Evolutionary conservation across 2,797 vertebrate genomes (phyloP).

Genomic region (Parauchenoglanis punctatus): DNA sequence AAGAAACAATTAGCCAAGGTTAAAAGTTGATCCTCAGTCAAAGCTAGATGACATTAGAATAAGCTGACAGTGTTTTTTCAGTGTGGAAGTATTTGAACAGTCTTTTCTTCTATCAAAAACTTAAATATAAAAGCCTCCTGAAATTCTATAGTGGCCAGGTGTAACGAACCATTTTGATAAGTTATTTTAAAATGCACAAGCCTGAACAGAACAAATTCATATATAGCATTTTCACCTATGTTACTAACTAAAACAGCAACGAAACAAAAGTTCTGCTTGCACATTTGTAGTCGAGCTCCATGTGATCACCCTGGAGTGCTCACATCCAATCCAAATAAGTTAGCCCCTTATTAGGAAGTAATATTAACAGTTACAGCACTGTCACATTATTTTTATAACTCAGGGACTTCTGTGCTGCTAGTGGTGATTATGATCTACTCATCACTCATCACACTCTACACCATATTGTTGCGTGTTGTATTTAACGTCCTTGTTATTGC

Average conservation of each 20-base stretch:
- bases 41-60: neutral
- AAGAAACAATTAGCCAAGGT: neutral
- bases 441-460: neutral
- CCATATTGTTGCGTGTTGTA: neutral
- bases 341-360: neutral
- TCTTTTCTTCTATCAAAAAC: neutral
- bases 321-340: neutral
- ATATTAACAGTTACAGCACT: neutral
- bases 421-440: too few relatives aligned
- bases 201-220: too few relatives aligned
- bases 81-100: neutral
- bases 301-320: neutral
- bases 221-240: too few relatives aligned
- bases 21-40: neutral
- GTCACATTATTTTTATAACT: neutral
- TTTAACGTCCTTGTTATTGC: neutral
- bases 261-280: neutral
- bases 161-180: neutral
- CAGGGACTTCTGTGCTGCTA: neutral
- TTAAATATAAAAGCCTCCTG: neutral
- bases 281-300: neutral
- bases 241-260: neutral
- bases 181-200: neutral
- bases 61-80: neutral
- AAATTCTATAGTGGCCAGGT: neutral